A percentile compares a stretch with the other conserved stretches of the same genome.
These are phyloP conservation scores for Ophion slaviceki DNA, from an alignment of 2,888 invertebrate genomes.

Conservation along the genomic window DNA sequence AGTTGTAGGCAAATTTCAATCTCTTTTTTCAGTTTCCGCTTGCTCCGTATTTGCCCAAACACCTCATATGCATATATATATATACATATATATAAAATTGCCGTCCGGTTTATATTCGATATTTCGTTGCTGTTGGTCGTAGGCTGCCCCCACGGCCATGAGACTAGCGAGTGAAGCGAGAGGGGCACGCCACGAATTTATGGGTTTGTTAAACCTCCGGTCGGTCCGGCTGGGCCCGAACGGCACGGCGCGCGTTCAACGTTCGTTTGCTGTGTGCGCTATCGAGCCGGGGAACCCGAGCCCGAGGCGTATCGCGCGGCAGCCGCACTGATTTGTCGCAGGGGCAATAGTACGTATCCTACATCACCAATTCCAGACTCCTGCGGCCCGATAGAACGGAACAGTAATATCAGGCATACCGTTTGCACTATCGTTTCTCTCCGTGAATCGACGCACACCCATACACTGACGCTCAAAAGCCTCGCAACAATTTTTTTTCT, in stretches of 20 bases:
- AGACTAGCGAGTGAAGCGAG: slow-evolving; percentile 33
- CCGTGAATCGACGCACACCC: background rate
- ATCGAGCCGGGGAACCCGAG: slow-evolving; percentile 63
- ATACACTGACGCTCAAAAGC: no score
- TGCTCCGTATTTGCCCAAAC: slow-evolving; percentile 2
- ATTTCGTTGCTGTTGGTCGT: slow-evolving; percentile 47
- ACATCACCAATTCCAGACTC: slow-evolving; percentile 36
- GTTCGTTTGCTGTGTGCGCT: slow-evolving; percentile 50
- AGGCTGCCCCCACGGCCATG: slow-evolving; percentile 13
- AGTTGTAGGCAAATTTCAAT: background rate
- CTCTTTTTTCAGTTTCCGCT: slow-evolving; percentile 4
- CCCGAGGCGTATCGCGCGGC: slow-evolving; percentile 51
- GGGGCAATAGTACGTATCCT: slow-evolving; percentile 53
- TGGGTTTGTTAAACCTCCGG: slow-evolving; percentile 71
- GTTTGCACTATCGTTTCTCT: slow-evolving; percentile 20
- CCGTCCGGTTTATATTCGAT: slow-evolving; percentile 55
- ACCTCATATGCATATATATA: background rate
- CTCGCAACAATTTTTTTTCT: no score
- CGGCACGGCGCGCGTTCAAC: slow-evolving; percentile 57
- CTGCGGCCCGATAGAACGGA: slow-evolving; percentile 54
- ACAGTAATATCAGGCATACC: slow-evolving; percentile 17
- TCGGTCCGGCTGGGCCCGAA: slow-evolving; percentile 43
- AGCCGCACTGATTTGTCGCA: slow-evolving; percentile 68
- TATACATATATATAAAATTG: slow-evolving; percentile 18
- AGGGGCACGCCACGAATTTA: slow-evolving; percentile 70